Base-by-base conservation (phyloP, 2,888 invertebrate species). In the Drosophila barbarae region DNA sequence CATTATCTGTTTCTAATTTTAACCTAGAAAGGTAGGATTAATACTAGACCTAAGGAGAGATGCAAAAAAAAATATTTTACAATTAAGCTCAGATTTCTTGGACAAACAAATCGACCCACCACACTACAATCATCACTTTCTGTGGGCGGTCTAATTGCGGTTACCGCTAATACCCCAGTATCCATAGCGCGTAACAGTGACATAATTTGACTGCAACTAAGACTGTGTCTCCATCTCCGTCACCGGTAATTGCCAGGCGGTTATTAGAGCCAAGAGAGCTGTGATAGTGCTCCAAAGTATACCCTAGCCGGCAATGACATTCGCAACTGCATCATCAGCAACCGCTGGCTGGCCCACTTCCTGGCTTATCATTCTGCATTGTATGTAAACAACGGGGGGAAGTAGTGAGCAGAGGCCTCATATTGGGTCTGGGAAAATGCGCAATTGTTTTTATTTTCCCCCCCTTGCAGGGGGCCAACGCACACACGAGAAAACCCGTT, bases 131-230 rank as follows among this genome's bases (percentile, higher is more conserved):
- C 47, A 68, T 66, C 67, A 66, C 56, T 66, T 67, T 66, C 66
- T 26, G 68, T 32, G 68, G 57, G 68, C 26, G 28, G 39, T 53
- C 49, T 73, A 72, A 77, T 73, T 69, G 65, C 63, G 63, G 69
- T 77, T 72, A 84, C 79, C 84, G 81, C 79, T 82, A 69, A 76
- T 65, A 63, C 61, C 51, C 61, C 63, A 70, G 71, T 65, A 76
- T 69, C 68, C 76, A 84, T 76, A 64, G 82, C 78, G 78, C 84
- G 81, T 82, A 79, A 82, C 84, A 82, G 84, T 82, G 81, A 82
- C 84, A 82, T 82, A 82, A 84, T 82, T 82, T 71, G 72, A 59
- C 63, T 50, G 18, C 47, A 49, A 42, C 50, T 26, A 15, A 35
- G 36, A 21, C 44, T 34, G 15, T 26, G 64, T 34, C 36, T 23